Percentiles rank a stretch among this genome's conserved stretches.
phyloP scores from a whole-genome alignment of 2,113 vertebrate genomes.

The Amphilophus citrinellus region DNA sequence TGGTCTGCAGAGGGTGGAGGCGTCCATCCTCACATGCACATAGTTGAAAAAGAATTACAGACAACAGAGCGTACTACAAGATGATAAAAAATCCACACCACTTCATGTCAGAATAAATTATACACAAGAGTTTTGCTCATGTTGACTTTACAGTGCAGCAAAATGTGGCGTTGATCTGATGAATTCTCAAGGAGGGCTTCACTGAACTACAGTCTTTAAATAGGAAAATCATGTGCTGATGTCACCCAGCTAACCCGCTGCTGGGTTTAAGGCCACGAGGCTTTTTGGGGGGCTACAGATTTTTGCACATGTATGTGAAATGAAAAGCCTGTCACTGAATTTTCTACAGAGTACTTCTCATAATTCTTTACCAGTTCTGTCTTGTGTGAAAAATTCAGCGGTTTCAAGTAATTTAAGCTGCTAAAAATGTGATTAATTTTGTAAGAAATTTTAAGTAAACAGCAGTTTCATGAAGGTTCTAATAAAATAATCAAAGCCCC shows the following conservation, averaged over 20 bases:
- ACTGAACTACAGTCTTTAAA: neutral
- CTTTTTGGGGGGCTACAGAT: neutral
- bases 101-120: neutral
- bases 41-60: neutral
- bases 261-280: fast-evolving
- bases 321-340: neutral
- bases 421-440: neutral
- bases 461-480: neutral
- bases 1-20: neutral
- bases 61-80: neutral
- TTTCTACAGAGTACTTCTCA: neutral
- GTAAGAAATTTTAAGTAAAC: neutral
- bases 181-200: neutral
- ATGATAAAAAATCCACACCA: neutral
- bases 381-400: neutral
- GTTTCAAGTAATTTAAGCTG: neutral
- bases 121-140: too few relatives aligned
- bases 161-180: fast-evolving
- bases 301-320: neutral
- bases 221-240: neutral
- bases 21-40: too few relatives aligned
- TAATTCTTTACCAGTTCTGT: neutral
- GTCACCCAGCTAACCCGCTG: fast-evolving
- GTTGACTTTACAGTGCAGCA: neutral
- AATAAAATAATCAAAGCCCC: neutral